Evolutionary conservation across 2,113 vertebrate genomes (phyloP).

Genomic region (Pan troglodytes): DNA sequence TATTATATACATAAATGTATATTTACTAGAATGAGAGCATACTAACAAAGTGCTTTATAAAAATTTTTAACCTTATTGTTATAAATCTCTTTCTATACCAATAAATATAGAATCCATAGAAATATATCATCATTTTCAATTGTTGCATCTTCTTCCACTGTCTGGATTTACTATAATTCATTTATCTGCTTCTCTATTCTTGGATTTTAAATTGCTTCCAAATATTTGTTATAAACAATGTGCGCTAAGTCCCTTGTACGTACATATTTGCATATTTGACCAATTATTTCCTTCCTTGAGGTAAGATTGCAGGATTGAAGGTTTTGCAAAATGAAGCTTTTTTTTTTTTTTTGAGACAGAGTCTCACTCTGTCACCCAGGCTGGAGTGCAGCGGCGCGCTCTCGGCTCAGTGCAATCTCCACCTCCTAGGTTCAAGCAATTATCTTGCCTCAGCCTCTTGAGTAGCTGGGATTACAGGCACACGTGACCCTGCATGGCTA

Average conservation of each 20-base stretch:
- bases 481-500: no score
- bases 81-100: conserved; percentile 2
- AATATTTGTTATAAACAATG: not conserved
- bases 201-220: not conserved
- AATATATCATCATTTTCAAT: not conserved
- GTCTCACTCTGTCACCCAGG: no score
- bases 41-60: not conserved
- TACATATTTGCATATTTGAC: not conserved
- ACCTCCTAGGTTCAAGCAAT: no score
- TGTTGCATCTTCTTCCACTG: not conserved
- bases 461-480: no score
- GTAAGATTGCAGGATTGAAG: not conserved
- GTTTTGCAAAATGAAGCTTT: not conserved
- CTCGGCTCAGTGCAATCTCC: no score
- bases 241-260: not conserved
- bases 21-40: not conserved
- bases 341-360: no score
- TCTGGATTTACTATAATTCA: not conserved
- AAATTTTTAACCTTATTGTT: not conserved
- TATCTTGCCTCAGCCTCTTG: no score
- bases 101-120: not conserved
- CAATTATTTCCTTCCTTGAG: not conserved
- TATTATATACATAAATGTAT: not conserved
- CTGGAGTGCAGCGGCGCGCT: no score
- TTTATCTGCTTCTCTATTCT: not conserved